Base-by-base conservation (phyloP, 2,888 invertebrate species). In the Molorchus minor region DNA sequence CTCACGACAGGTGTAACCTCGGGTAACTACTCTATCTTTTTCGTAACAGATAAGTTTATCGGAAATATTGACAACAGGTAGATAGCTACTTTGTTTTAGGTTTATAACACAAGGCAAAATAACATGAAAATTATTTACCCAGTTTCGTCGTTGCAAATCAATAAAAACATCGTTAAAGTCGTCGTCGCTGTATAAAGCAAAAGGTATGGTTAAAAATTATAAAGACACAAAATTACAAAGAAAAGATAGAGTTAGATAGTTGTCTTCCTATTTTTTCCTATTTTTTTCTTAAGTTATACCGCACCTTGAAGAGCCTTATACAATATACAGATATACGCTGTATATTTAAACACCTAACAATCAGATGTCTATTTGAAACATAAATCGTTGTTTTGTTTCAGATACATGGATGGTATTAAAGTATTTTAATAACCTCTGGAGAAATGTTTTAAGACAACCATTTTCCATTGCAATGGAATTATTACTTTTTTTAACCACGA, bases 41-140 rank as follows among this genome's bases (percentile, higher is more conserved):
- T 63, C 49, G 57, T 60, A 60, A 54, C 51, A 51, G 8, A 63
- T 17, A 12, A 40, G 30, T 3, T 40, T 38, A 35, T 61, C 54
- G 4, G 58, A 61, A 5, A 46, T 33, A 52, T 61, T 56, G 4
- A 45, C 10, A 33, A 61, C 17, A 13, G 61, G 20, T 5, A 61
- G 8, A 20, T 21, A 52, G 40, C 51, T 4, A 25, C 21, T 16
- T 3, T 52, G 3, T 4, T 45, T 40, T 21, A 56, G 16, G 21
- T 56, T 56, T 4, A 40, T 51, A 16, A 61, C 41, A 40, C 52
- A 56, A 2, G 36, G 36, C 12, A 19, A 13, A 25, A 60, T 56
- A 17, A 61, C 21, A 45, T 57, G 61, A 40, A 35, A 44, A 25
- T 29, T 51, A 35, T 40, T 35, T 16, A 29, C n/a, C 38, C 44